phyloP scores from a whole-genome alignment of 2,888 invertebrate genomes.

The Petrophora chlorosata region DNA sequence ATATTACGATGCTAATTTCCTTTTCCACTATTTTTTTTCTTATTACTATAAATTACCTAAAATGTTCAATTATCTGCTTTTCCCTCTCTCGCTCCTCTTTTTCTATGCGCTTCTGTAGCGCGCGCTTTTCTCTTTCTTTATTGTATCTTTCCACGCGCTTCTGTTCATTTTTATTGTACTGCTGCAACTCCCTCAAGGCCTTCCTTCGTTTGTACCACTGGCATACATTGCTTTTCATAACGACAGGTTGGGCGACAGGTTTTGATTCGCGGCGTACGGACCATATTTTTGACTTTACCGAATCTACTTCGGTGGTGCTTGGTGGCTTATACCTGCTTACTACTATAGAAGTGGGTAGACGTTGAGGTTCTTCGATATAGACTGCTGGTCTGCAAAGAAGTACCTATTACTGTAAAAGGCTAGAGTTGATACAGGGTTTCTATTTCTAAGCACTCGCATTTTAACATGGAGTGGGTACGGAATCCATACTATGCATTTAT shows the following conservation, averaged over 20 bases:
- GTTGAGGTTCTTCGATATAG: constrained; percentile 41
- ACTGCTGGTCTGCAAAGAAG: constrained; percentile 50
- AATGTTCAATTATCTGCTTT: neutral
- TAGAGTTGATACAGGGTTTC: no score
- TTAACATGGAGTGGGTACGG: no score
- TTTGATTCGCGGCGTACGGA: constrained; percentile 19
- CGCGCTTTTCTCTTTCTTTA: neutral
- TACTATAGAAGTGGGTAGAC: constrained; percentile 42
- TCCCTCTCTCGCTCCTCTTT: neutral
- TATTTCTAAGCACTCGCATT: no score
- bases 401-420: no score
- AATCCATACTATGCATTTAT: no score
- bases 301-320: constrained; percentile 22
- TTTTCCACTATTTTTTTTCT: no score
- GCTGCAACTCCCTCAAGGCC: constrained; percentile 34
- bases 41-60: no score
- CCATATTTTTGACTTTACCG: constrained; percentile 26
- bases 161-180: constrained; percentile 26
- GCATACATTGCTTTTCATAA: constrained; percentile 28
- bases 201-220: constrained; percentile 43
- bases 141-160: no score
- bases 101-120: no score
- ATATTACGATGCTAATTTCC: no score
- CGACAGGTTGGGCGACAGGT: constrained; percentile 4
- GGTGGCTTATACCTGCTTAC: constrained; percentile 36